A percentile compares a stretch with the other conserved stretches of the same genome.
Evolutionary conservation across 2,888 invertebrate genomes (phyloP).

Genomic region (Metopia argyrocephala): DNA sequence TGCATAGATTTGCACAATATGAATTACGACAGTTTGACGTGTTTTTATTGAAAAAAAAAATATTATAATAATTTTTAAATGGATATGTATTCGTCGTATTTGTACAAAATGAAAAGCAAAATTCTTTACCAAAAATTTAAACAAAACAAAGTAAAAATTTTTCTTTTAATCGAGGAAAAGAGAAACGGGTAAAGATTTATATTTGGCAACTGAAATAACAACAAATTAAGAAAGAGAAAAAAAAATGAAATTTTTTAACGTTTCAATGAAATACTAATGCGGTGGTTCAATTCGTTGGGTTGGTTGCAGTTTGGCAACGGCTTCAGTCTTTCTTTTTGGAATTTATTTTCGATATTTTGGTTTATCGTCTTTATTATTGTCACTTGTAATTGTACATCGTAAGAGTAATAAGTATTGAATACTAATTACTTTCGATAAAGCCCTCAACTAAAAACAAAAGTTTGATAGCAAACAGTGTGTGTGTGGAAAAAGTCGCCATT

Average conservation of each 20-base stretch:
- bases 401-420: slow-evolving; percentile 56
- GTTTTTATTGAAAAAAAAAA: not conserved
- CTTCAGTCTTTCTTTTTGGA: slow-evolving; percentile 8
- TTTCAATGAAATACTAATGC: slow-evolving; percentile 4
- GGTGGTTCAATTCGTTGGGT: slow-evolving; percentile 1
- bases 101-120: not conserved
- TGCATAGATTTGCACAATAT: slow-evolving; percentile 36
- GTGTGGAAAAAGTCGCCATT: slow-evolving; percentile 49
- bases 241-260: slow-evolving; percentile 52
- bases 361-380: slow-evolving; percentile 51
- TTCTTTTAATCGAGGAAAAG: not conserved
- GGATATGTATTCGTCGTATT: not conserved
- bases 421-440: slow-evolving; percentile 51
- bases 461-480: slow-evolving; percentile 33
- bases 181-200: not conserved
- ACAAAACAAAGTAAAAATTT: not conserved
- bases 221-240: slow-evolving; percentile 1
- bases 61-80: not conserved
- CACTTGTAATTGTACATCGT: slow-evolving; percentile 60
- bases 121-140: not conserved
- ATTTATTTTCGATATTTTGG: slow-evolving; percentile 24
- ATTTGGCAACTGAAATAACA: slow-evolving; percentile 47
- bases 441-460: slow-evolving; percentile 17
- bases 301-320: slow-evolving; percentile 53
- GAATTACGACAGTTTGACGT: slow-evolving; percentile 26